Base-by-base conservation (phyloP, 1,140 invertebrate species). In the Caerostris darwini region DNA sequence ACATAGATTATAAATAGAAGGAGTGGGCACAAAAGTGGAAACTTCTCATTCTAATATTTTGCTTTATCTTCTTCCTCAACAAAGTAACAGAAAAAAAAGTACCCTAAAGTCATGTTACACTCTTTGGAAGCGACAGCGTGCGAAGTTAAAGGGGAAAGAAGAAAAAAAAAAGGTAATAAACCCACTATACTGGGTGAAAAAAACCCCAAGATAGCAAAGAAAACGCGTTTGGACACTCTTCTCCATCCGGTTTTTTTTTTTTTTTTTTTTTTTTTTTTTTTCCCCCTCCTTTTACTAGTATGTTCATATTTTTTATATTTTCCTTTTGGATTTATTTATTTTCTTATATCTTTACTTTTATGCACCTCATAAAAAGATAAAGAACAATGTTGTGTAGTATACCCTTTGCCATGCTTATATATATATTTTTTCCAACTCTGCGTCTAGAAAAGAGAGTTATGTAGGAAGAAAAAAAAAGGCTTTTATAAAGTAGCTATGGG, bases 151-250 rank as follows among this genome's bases (percentile, higher is more conserved):
- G 7, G 12, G 12, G 7, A 77, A n/a, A n/a, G n/a, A n/a, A n/a
- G n/a, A n/a, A n/a, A n/a, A n/a, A 77, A 77, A 77, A 77, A 77
- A 77, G 71, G 53, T 77, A 77, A 77, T 77, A 77, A 77, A 77
- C 71, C 53, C 34, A 34, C 34, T 53, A 77, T 77, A 34, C 34
- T 12, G 34, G 71, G 34, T 53, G 71, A 77, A 77, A 77, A 77
- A 53, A 77, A 77, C 19, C 12, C 19, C 71, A 50, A 7, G 71
- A 77, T 77, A 77, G 19, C 34, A 50, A 77, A 53, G 71, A 77
- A 53, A 10, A 34, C 34, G 50, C 5, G 12, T 77, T 77, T 77
- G 71, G 71, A 77, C 71, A 77, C 71, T 77, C 71, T 77, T 1
- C 19, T 77, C 71, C 12, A 4, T 10, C 53, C 71, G 8, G 53